Evolutionary conservation across 1,140 invertebrate genomes (phyloP), one percentile per base, ranked within the genome.

Genomic region (Leptopilina boulardi): DNA sequence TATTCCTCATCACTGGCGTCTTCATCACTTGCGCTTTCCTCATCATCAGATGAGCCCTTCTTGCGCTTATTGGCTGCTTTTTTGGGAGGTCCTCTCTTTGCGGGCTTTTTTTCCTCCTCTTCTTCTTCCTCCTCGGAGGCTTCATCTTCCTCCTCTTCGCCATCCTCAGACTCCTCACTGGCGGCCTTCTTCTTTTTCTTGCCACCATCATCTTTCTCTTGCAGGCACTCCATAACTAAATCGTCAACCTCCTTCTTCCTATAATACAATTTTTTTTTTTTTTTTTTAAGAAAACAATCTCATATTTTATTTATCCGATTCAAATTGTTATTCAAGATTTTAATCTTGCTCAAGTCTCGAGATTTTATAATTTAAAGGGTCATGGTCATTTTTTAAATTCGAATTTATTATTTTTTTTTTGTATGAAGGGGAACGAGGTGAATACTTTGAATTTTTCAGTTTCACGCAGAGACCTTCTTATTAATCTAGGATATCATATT

Each of bases 201-300:
- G 56, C 90, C 91, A 73, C 89, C 85, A 23, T 92, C 92, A 79
- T 92, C 90, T 80, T 93, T 94, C 51, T 93, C 92, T 84, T 94
- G 92, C 51, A 95, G 90, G 81, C 92, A 93, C 77, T 95, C 95
- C 95, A 97, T 96, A 0, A 97, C 95, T 47, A 97, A 90, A 80
- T 94, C 93, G 83, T 97, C 96, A 30, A 97, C 95, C 87, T 97
- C 94, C 87, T 97, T 96, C 90, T 96, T 97, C 83, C 95, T 95
- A 70, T n/a, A 87, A 71, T 70, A 66, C 3, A 23, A 56, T 19
- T 54, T 1, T 18, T 8, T 18, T 19, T 23, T 47, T 18, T 30
- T 70, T 18, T 59, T 72, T 13, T 13, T 71, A 21, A 70, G 26
- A 11, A 4, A 6, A 70, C 26, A 41, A 34, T 72, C 38, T 56